Conservation (phyloP, 2,888 invertebrate species). For the Acronicta aceris region DNA sequence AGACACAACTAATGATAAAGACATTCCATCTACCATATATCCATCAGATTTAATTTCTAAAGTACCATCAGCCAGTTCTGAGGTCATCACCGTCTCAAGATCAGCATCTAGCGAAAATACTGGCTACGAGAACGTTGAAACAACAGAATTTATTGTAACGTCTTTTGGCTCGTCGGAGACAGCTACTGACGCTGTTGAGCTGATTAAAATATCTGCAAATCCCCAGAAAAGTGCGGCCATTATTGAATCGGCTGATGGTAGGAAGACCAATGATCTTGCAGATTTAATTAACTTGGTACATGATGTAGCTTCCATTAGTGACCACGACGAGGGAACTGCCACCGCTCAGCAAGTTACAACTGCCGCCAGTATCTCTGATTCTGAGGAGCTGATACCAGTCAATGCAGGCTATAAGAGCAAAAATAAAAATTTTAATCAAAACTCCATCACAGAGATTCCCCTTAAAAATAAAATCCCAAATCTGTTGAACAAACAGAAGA, state of each 20-base stretch:
- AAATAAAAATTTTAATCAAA: constrained; percentile 81
- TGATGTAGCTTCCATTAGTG: constrained; percentile 84
- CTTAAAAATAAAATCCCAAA: constrained; percentile 72
- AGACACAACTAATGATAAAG: constrained; percentile 66
- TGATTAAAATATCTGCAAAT: constrained; percentile 76
- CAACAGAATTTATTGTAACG: constrained; percentile 78
- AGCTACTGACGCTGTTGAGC: constrained; percentile 77
- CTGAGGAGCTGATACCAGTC: constrained; percentile 83
- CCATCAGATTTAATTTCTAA: constrained; percentile 63
- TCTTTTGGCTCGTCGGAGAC: constrained; percentile 79
- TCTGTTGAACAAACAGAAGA: constrained; percentile 69
- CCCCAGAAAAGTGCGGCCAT: constrained; percentile 73
- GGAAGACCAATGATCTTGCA: constrained; percentile 73
- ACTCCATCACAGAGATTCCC: constrained; percentile 83
- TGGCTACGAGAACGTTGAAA: constrained; percentile 76
- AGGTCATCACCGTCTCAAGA: constrained; percentile 69
- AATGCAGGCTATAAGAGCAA: constrained; percentile 85
- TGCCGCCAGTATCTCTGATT: constrained; percentile 71
- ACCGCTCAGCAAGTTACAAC: constrained; percentile 59
- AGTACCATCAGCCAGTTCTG: constrained; percentile 62
- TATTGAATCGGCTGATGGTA: constrained; percentile 68
- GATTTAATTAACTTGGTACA: constrained; percentile 83
- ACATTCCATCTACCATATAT: constrained; percentile 63
- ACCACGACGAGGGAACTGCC: constrained; percentile 71
- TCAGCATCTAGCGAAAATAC: constrained; percentile 60